Conservation (phyloP, 2,113 vertebrate species). For the Pangasianodon gigas region DNA sequence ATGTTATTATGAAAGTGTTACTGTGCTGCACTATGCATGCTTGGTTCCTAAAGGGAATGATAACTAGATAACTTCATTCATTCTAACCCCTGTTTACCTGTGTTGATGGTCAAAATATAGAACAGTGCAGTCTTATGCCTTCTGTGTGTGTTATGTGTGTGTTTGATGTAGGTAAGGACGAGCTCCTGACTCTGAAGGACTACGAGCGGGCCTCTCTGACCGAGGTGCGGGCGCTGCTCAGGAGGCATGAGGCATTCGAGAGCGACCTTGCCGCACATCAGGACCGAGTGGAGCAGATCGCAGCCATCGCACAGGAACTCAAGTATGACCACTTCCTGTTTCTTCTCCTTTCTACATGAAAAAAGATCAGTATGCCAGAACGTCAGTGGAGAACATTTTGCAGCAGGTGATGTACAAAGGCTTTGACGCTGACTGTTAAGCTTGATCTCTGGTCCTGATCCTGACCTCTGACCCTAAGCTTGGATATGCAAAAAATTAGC, state of each 20-base stretch:
- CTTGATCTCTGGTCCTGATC: not conserved
- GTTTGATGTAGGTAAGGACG: constrained; percentile 73
- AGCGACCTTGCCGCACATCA: constrained; percentile 82
- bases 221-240: constrained; percentile 77
- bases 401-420: not conserved
- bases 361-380: not conserved
- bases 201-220: constrained; percentile 75
- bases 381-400: not conserved
- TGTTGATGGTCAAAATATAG: not conserved
- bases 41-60: not conserved
- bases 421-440: not conserved
- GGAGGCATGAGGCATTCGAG: constrained; percentile 82
- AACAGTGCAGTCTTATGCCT: not conserved
- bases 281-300: constrained; percentile 82
- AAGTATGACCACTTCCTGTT: constrained; percentile 75
- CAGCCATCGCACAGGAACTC: constrained; percentile 74
- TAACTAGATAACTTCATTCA: not conserved
- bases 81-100: not conserved
- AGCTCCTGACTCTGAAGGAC: constrained; percentile 77
- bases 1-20: not conserved
- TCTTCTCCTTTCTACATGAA: not conserved
- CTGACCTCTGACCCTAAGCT: not conserved
- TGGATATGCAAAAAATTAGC: not conserved
- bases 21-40: not conserved
- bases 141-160: not conserved